Percentiles rank a stretch among this genome's conserved stretches.
Evolutionary conservation across 2,113 vertebrate genomes (phyloP).

Genomic region (Chloropsis hardwickii): DNA sequence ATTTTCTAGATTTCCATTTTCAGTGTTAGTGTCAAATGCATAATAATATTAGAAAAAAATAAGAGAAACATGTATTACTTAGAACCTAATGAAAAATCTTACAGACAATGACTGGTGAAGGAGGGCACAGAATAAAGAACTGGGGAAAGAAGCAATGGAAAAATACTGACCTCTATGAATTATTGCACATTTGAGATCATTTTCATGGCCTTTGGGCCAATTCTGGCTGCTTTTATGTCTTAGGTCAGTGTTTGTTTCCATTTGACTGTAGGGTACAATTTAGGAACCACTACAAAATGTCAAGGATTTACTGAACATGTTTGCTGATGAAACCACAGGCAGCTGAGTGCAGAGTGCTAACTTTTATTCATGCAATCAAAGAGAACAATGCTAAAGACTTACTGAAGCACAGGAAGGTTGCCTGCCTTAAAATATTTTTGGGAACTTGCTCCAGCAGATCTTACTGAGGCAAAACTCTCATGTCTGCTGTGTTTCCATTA

Average conservation of each 20-base stretch:
- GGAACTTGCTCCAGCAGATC: neutral
- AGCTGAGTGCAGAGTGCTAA: conserved; percentile 46
- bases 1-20: conserved; percentile 35
- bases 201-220: conserved; percentile 45
- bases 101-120: conserved; percentile 13
- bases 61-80: neutral
- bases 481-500: neutral
- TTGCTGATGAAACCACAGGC: conserved; percentile 41
- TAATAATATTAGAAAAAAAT: neutral
- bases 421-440: neutral
- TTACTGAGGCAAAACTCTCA: neutral
- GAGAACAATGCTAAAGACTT: conserved; percentile 34
- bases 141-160: conserved; percentile 49
- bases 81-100: conserved; percentile 25
- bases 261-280: conserved; percentile 46
- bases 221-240: conserved; percentile 57
- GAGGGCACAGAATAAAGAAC: conserved; percentile 9
- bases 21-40: conserved; percentile 43
- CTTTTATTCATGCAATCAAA: conserved; percentile 46
- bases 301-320: conserved; percentile 53
- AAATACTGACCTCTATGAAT: conserved; percentile 50
- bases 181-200: conserved; percentile 56
- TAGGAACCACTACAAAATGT: conserved; percentile 46
- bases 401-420: neutral
- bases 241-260: conserved; percentile 53